Base-by-base conservation (phyloP, 2,113 vertebrate genomes). In the Labeo rohita region DNA sequence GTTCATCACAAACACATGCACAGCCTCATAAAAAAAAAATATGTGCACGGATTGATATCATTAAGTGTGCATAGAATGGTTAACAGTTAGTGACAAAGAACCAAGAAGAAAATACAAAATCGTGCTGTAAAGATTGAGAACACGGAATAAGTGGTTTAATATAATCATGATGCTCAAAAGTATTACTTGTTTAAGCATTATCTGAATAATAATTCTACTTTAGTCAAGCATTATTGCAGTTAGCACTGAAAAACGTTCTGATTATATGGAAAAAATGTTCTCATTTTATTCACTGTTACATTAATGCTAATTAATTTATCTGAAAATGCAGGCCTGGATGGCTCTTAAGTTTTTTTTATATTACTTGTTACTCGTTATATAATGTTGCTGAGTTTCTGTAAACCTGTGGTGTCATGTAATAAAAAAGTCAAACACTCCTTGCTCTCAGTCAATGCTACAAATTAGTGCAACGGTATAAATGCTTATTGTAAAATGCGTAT, bases 301-400 rank as follows among this genome's bases (percentile, higher is more conserved):
- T 87, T 89, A 85, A 82, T 82, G 65, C 9, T 84, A 43, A 39
- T 76, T 79, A 72, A 85, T 72, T 84, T 84, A 86, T 80, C 81
- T 59, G 45, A 49, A 61, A 86, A 49, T 4, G 45, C 50, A 73
- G 61, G 61, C 61, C 78, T 82, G 43, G 61, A 43, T 52, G 68
- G 74, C 77, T 80, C 80, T 80, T 77, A 84, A 80, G 39, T 39
- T 39, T 50, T 77, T 89, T 88, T 84, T 89, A 85, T 89, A 89
- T 83, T 85, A 59, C 66, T 84, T 85, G 83, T 59, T 77, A 54
- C 6, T 81, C n/a, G 10, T 50, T 18, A 82, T 50, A 66, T 82
- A 68, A 82, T 34, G 28, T 68, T 82, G 80, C 45, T 21, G 39
- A 79, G 52, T 80, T 80, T 82, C 61, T 52, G 80, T 82, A 9